Evolutionary conservation across 2,888 invertebrate species (phyloP), one percentile per base, ranked within the genome.

Genomic region (Abrostola triplasia): DNA sequence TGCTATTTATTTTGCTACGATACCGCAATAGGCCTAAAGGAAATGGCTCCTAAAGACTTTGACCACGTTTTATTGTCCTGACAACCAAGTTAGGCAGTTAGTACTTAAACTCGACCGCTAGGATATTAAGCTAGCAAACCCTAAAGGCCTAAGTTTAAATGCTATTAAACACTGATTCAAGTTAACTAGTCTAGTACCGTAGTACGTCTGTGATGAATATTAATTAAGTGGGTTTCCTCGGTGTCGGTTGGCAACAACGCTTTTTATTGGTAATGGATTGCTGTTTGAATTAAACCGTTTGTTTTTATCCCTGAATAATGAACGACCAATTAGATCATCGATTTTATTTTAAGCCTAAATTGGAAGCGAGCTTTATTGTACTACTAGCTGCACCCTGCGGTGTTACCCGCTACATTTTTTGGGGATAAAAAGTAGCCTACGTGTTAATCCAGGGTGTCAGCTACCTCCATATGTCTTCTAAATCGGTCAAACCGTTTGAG

Each of bases 1-100:
- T 4, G 13, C 38, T 59, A 77, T 76, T 76, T 70, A 67, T 67
- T 70, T 41, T 0, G 49, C 42, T 57, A 60, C 60, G 59, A 44
- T 36, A 53, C 55, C 62, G 54, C 59, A 65, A 59, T 70, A 61
- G 52, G 60, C 60, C 47, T 59, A 40, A 36, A 67, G 57, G 50
- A 61, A 70, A 70, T 58, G 49, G 47, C 60, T 61, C 49, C 6
- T 36, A 49, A 6, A n/a, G 38, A 59, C 42, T 56, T 37, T 38
- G 40, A 48, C 42, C 51, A 40, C 41, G 51, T 52, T 73, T 67
- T 76, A 67, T 70, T 67, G 53, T 73, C 12, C 51, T 41, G 12
- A 49, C 40, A 44, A 42, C 51, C 41, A 59, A 67, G 64, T 70
- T 64, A 41, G 49, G 69, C 35, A 61, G 38, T 54, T 42, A 67